Evolutionary conservation across 1,140 invertebrate species (phyloP).

Genomic region (Solen grandis): DNA sequence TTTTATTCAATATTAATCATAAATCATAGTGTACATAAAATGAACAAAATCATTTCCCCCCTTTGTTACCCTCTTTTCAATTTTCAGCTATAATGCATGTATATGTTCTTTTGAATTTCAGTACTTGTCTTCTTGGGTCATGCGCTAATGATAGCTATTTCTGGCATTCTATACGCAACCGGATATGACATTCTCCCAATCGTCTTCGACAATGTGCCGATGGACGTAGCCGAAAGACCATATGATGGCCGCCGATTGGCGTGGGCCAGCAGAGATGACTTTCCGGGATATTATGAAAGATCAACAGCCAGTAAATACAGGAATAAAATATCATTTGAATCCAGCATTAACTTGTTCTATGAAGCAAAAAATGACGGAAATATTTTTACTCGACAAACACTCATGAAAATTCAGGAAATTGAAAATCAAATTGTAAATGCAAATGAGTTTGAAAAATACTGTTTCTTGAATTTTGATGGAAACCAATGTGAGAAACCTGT

Average conservation of each 20-base stretch:
- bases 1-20: too few species aligned
- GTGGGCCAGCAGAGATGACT: slow-evolving; percentile 34
- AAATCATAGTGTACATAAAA: too few species aligned
- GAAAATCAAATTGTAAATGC: slow-evolving; percentile 41
- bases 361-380: slow-evolving; percentile 11
- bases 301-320: background rate
- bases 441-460: slow-evolving; percentile 34
- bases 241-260: slow-evolving; percentile 47
- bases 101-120: slow-evolving; percentile 22
- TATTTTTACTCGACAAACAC: slow-evolving; percentile 45
- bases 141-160: slow-evolving; percentile 58
- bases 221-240: slow-evolving; percentile 49
- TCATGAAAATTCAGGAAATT: slow-evolving; percentile 48
- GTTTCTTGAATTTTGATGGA: slow-evolving; percentile 17
- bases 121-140: slow-evolving; percentile 22
- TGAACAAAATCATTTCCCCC: too few species aligned
- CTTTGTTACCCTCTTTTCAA: too few species aligned
- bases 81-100: too few species aligned
- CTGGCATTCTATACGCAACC: slow-evolving; percentile 38
- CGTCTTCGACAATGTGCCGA: slow-evolving; percentile 56
- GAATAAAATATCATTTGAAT: background rate
- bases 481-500: slow-evolving; percentile 31
- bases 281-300: background rate
- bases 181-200: slow-evolving; percentile 64
- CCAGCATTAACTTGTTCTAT: slow-evolving; percentile 27